Base-by-base conservation (phyloP, 2,113 vertebrate genomes). In the Otis tarda region DNA sequence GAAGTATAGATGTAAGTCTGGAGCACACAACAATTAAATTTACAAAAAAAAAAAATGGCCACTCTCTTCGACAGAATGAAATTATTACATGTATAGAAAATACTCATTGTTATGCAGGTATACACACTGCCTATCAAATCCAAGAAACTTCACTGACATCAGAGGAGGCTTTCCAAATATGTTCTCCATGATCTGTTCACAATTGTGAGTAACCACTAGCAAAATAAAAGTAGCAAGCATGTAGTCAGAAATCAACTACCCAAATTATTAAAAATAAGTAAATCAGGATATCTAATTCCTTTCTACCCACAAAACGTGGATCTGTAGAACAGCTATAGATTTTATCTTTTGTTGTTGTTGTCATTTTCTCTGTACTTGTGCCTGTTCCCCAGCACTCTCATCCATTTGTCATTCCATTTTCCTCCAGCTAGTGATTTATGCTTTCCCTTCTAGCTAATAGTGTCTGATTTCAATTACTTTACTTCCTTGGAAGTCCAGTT, bases 381-480 rank as follows among this genome's bases (percentile, higher is more conserved):
- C 35, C 53, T 71, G 3, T n/a, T 75, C 13, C 33, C 30, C 57
- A 87, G 12, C 22, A 37, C 45, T 79, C 28, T 27, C 31, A 63
- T 75, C 53, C n/a, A 68, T 87, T 94, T 89, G 49, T 89, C 74
- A 89, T 79, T 95, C 87, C 31, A 49, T 87, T 93, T 93, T 87
- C 70, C 35, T 90, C 35, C 33, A 61, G 45, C 30, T 47, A 52
- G 52, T 89, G 77, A 94, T 94, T 92, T 93, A 81, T 89, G 52
- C 45, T 89, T 84, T 92, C 14, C 33, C 31, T 87, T 94, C 49
- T 70, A 74, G 87, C 76, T 95, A 93, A 87, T n/a, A 68, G 43
- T 75, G 35, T 74, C 86, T 84, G 60, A 64, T 88, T 94, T 91
- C 80, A 78, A 75, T 89, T 94, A 89, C 33, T 91, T 78, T 33